phyloP scores from a whole-genome alignment of 1,140 invertebrate species.

The Drosophila pseudoananassae region DNA sequence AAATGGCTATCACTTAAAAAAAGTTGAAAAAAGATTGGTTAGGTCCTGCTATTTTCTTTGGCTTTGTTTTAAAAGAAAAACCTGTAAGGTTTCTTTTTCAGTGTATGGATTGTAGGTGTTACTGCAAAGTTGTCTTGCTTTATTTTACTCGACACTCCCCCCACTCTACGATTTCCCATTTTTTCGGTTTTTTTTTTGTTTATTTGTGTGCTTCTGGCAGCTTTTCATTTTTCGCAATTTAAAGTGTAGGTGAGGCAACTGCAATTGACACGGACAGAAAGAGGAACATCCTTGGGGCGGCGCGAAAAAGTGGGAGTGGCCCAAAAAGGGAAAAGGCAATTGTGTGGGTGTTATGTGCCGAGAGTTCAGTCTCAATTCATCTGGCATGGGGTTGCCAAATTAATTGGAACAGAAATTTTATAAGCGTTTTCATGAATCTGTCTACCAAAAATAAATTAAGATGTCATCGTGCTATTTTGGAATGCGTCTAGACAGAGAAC shows the following conservation, averaged over 20 bases:
- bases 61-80: not conserved
- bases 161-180: conserved; percentile 13
- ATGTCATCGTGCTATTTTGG: conserved; percentile 13
- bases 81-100: not conserved
- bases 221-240: conserved; percentile 77
- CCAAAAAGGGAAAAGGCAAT: conserved; percentile 49
- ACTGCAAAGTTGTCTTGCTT: conserved; percentile 59
- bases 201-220: conserved; percentile 62
- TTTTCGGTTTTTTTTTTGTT: conserved; percentile 14
- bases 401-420: conserved; percentile 64
- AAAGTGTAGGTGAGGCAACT: conserved; percentile 76
- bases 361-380: conserved; percentile 36
- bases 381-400: conserved; percentile 52
- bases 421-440: conserved; percentile 41
- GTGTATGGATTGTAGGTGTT: conserved; percentile 36
- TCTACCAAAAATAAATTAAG: conserved; percentile 61
- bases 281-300: conserved; percentile 39
- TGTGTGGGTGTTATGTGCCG: conserved; percentile 37
- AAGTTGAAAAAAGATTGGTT: not conserved
- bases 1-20: not conserved
- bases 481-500: conserved; percentile 60
- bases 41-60: not conserved
- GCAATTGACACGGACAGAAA: conserved; percentile 76
- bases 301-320: conserved; percentile 26
- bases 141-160: conserved; percentile 29